Evolutionary conservation across 2,888 invertebrate species (phyloP).

Genomic region (Scaptodrosophila latifasciaeformis): DNA sequence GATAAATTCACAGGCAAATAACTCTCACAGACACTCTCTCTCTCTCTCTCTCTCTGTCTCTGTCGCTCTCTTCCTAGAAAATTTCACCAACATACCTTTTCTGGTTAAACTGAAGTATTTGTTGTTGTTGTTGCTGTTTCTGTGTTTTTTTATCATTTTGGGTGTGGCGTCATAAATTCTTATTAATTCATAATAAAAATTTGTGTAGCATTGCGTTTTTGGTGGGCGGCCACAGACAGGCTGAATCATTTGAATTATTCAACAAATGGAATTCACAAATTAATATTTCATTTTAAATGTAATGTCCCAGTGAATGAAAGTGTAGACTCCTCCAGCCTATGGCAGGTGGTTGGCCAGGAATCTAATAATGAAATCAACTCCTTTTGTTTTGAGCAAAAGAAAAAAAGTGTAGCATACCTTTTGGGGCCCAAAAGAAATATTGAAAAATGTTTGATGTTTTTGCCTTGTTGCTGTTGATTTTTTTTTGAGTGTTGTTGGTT

Average conservation of each 20-base stretch:
- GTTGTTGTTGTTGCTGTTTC: too few relatives aligned
- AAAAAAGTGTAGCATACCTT: conserved; percentile 18
- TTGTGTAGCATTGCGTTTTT: conserved; percentile 32
- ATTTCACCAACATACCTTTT: too few relatives aligned
- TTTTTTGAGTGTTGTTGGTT: conserved; percentile 10
- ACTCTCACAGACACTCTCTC: conserved; percentile 8
- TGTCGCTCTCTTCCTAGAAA: neutral
- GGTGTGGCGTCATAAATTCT: conserved; percentile 54
- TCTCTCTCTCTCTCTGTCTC: neutral
- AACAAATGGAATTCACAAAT: conserved; percentile 39
- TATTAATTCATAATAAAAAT: conserved; percentile 66
- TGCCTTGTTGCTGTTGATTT: too few relatives aligned
- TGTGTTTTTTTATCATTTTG: too few relatives aligned
- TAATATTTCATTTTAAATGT: conserved; percentile 57
- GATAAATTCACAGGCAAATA: conserved; percentile 59
- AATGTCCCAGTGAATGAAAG: conserved; percentile 11
- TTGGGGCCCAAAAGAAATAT: too few relatives aligned
- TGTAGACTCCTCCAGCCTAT: too few relatives aligned
- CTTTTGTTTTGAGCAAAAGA: too few relatives aligned
- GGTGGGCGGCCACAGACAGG: neutral
- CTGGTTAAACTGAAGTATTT: too few relatives aligned
- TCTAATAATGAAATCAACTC: conserved; percentile 5
- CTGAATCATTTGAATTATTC: conserved; percentile 27
- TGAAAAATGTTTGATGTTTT: too few relatives aligned
- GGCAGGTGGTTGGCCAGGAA: too few relatives aligned